Evolutionary conservation across 2,888 invertebrate genomes (phyloP).

Genomic region (Napeogenes sylphis): DNA sequence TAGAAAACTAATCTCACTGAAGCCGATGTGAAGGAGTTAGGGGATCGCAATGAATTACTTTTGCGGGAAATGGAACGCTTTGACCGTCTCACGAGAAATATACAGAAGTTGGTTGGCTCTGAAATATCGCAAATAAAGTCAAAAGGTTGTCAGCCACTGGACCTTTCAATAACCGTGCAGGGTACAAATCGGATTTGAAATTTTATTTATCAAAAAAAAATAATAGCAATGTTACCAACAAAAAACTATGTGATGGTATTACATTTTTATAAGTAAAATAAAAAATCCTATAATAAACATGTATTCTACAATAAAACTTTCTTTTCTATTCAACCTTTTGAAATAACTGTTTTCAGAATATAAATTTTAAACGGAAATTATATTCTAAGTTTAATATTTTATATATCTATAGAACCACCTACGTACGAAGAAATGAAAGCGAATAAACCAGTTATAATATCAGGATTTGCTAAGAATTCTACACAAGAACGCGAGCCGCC

Average conservation of each 20-base stretch:
- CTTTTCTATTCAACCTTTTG: too few relatives aligned
- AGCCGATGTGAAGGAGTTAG: constrained; percentile 74
- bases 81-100: constrained; percentile 77
- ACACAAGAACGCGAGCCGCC: constrained; percentile 39
- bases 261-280: neutral
- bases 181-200: constrained; percentile 30
- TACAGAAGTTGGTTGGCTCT: constrained; percentile 74
- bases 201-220: neutral
- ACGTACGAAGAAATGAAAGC: constrained; percentile 57
- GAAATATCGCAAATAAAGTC: constrained; percentile 40
- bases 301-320: neutral
- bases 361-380: too few relatives aligned
- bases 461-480: constrained; percentile 37
- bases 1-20: constrained; percentile 79
- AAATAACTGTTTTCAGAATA: too few relatives aligned
- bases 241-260: too few relatives aligned
- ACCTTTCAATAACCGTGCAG: constrained; percentile 43
- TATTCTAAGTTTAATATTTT: neutral
- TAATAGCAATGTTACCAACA: neutral
- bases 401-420: constrained; percentile 11
- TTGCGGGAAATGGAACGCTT: constrained; percentile 79
- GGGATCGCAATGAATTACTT: constrained; percentile 76
- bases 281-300: neutral
- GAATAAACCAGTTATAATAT: constrained; percentile 50
- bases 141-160: constrained; percentile 31